A percentile compares a stretch with the other conserved stretches of the same genome.
phyloP scores from a whole-genome alignment of 2,113 vertebrate genomes.

The Crotophaga sulcirostris region DNA sequence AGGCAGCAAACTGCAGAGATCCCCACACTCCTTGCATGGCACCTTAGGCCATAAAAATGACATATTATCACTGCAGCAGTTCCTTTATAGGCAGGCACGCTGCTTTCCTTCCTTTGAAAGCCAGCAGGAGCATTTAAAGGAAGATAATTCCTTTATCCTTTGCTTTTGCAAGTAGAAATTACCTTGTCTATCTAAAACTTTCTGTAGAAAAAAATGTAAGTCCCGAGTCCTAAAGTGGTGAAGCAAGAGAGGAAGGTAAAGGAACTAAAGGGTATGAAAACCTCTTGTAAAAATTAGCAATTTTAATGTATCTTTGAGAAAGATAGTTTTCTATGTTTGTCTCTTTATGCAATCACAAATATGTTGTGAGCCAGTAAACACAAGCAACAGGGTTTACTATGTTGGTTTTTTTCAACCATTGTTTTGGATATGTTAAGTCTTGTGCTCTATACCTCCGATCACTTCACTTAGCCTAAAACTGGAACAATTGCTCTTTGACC shows the following conservation, averaged over 20 bases:
- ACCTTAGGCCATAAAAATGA: neutral
- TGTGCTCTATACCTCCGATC: neutral
- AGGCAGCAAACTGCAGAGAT: neutral
- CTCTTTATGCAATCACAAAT: neutral
- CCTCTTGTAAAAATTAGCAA: neutral
- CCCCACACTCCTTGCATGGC: fast-evolving
- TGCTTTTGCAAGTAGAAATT: neutral
- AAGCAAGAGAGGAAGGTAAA: neutral
- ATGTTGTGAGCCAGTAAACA: neutral
- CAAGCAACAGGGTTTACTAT: neutral
- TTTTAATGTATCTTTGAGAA: neutral
- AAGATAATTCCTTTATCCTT: neutral
- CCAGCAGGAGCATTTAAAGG: neutral
- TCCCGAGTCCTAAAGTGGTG: neutral
- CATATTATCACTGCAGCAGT: neutral
- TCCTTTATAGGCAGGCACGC: neutral
- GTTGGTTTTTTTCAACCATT: neutral
- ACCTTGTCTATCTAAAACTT: neutral
- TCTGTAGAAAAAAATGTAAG: neutral
- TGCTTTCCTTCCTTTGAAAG: neutral
- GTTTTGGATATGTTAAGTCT: neutral
- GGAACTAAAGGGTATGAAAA: neutral
- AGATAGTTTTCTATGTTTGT: neutral
- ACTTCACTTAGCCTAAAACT: constrained; percentile 40
- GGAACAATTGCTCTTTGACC: constrained; percentile 35